phyloP scores from a whole-genome alignment of 2,797 vertebrate species.

The Calcarius lapponicus region DNA sequence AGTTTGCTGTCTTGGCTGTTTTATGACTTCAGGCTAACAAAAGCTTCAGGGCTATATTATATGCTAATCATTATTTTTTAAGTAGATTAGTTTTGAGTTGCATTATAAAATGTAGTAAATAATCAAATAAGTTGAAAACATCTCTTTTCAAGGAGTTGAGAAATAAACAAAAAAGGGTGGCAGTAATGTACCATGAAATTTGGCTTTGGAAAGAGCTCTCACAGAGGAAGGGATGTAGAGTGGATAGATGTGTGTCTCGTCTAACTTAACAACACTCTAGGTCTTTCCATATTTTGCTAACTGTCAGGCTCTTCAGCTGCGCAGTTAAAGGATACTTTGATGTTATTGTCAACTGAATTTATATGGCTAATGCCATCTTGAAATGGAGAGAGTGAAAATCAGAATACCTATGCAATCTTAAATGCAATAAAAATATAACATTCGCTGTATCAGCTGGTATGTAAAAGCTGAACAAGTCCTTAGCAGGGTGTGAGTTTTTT shows the following conservation, averaged over 20 bases:
- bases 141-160: neutral
- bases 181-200: neutral
- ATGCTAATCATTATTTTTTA: neutral
- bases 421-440: neutral
- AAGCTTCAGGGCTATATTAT: constrained; percentile 16
- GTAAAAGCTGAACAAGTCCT: constrained; percentile 22
- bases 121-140: neutral
- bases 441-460: neutral
- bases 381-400: neutral
- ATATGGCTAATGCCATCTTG: neutral
- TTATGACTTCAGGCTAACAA: constrained; percentile 44
- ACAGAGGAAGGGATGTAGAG: neutral
- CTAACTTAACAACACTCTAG: neutral
- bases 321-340: neutral
- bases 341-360: neutral
- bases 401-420: neutral
- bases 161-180: neutral
- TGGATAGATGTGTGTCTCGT: neutral
- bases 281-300: neutral
- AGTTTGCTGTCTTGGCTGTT: constrained; percentile 51
- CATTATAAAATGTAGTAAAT: neutral
- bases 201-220: neutral
- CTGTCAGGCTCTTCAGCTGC: neutral
- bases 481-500: neutral
- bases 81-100: neutral